Percentiles rank a stretch among this genome's conserved stretches.
Evolutionary conservation across 2,113 vertebrate genomes (phyloP).

Genomic region (Emydura subglobosa): DNA sequence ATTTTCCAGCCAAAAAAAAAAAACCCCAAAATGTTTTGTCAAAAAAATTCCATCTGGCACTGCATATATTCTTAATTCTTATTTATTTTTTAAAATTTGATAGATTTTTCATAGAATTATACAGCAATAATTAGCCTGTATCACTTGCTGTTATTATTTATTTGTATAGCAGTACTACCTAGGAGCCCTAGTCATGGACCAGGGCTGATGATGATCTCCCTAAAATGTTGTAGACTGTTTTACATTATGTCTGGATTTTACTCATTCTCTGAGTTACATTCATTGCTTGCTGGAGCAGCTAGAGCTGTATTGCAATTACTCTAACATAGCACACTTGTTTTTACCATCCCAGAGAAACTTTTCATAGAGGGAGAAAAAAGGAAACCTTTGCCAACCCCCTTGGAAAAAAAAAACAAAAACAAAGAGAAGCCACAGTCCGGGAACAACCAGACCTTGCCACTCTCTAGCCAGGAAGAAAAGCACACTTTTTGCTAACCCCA

Average conservation of each 20-base stretch:
- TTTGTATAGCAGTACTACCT: not conserved
- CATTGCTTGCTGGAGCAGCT: not conserved
- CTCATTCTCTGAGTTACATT: not conserved
- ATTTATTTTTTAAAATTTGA: conserved; percentile 18
- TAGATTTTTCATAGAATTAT: not conserved
- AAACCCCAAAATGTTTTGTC: not conserved
- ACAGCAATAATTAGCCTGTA: not conserved
- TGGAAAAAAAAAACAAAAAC: not conserved
- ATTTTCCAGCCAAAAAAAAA: not conserved
- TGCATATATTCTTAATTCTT: not conserved
- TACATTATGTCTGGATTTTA: not conserved
- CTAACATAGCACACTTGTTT: not conserved
- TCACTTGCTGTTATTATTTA: not conserved
- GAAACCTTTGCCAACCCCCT: not conserved
- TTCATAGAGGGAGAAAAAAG: not conserved
- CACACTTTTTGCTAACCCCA: not conserved
- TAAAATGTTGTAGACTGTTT: not conserved
- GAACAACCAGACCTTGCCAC: too few species aligned
- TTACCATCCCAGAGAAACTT: not conserved
- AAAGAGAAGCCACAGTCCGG: not conserved
- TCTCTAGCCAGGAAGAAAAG: not conserved
- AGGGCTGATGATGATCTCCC: not conserved
- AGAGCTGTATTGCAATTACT: not conserved
- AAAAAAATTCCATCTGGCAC: not conserved
- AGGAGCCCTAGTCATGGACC: not conserved